Conservation (phyloP, 2,113 vertebrate species). For the Marmota flaviventris region DNA sequence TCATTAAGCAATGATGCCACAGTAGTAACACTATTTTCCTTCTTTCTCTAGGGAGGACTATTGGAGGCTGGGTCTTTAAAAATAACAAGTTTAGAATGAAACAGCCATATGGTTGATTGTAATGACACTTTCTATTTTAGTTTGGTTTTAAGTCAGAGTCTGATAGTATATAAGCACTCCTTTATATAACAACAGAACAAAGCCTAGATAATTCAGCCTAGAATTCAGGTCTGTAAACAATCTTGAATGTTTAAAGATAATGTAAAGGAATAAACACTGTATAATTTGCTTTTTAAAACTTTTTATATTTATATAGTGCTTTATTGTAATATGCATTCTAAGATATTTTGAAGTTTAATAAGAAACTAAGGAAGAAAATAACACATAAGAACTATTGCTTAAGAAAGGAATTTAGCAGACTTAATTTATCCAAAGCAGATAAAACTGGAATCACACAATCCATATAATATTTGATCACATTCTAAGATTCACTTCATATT, state of each 20-base stretch:
- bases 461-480: not conserved
- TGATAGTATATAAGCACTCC: not conserved
- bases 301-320: not conserved
- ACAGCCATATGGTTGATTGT: conserved; percentile 21
- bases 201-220: not conserved
- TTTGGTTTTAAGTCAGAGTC: conserved; percentile 17
- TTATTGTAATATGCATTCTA: not conserved
- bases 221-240: not conserved
- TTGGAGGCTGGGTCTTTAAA: conserved; percentile 14
- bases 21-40: conserved; percentile 20
- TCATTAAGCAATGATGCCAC: not conserved
- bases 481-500: not conserved
- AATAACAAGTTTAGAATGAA: conserved; percentile 36
- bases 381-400: not conserved
- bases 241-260: not conserved
- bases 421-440: not conserved
- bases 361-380: not conserved
- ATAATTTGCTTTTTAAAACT: not conserved
- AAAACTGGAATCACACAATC: not conserved
- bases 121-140: conserved; percentile 35
- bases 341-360: not conserved
- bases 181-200: not conserved
- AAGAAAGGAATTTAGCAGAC: not conserved
- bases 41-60: not conserved
- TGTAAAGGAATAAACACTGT: not conserved